Evolutionary conservation across 2,113 vertebrate genomes (phyloP).

Genomic region (Grammomys surdaster): DNA sequence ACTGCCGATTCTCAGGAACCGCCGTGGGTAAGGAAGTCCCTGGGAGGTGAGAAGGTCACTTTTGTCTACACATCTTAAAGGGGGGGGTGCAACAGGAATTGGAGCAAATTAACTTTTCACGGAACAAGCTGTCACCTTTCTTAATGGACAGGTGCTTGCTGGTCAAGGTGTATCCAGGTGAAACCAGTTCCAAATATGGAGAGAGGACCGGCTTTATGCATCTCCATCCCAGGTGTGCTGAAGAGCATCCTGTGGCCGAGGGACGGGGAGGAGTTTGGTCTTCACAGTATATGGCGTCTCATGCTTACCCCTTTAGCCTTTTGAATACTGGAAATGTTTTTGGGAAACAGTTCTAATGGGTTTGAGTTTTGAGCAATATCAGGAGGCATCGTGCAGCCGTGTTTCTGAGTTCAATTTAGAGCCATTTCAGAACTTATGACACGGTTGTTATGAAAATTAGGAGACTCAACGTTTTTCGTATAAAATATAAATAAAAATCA

Average conservation of each 20-base stretch:
- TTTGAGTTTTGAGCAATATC: constrained; percentile 26
- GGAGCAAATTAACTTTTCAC: constrained; percentile 63
- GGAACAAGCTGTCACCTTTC: constrained; percentile 38
- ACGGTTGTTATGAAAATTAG: constrained; percentile 3
- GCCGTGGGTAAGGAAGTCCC: constrained; percentile 79
- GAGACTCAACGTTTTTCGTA: constrained; percentile 19
- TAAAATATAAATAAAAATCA: constrained; percentile 61
- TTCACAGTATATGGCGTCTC: not conserved
- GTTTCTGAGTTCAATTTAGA: constrained; percentile 13
- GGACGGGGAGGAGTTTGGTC: not conserved
- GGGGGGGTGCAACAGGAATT: constrained; percentile 69
- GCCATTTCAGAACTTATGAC: not conserved
- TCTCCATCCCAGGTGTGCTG: not conserved
- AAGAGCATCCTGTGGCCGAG: too few relatives aligned
- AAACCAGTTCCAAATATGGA: not conserved
- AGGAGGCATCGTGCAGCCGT: not conserved
- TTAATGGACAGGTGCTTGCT: not conserved
- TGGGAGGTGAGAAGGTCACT: constrained; percentile 79
- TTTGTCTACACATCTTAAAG: constrained; percentile 63
- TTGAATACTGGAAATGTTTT: not conserved
- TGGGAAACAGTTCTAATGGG: not conserved
- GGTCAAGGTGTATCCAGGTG: not conserved
- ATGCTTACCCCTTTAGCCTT: not conserved
- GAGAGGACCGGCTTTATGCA: not conserved
- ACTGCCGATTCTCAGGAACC: constrained; percentile 62